Percentiles rank a stretch among this genome's conserved stretches.
These are phyloP conservation scores for Leguminivora glycinivorella DNA, from an alignment of 1,140 invertebrate genomes.

Conservation along the genomic window DNA sequence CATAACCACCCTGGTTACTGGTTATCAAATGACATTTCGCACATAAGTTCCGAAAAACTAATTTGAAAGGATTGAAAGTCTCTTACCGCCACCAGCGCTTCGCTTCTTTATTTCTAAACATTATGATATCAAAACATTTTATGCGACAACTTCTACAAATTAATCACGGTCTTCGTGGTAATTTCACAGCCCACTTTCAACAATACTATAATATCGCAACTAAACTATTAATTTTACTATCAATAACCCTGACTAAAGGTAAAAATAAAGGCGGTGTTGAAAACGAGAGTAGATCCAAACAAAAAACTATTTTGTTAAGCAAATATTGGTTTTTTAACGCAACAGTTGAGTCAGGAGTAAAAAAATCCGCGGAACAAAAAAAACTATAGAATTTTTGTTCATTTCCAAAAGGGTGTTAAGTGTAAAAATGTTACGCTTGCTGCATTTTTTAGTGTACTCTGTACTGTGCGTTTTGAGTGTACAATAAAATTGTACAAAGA, in stretches of 20 bases:
- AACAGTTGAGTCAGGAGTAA: background rate
- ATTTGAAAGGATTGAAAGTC: no score
- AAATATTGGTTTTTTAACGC: constrained; percentile 2
- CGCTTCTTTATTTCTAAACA: no score
- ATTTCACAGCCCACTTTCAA: background rate
- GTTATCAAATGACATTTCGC: no score
- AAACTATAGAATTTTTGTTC: background rate
- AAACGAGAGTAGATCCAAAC: background rate
- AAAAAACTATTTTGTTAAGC: constrained; percentile 4
- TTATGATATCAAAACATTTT: no score
- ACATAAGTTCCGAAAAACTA: no score
- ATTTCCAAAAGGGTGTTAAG: background rate
- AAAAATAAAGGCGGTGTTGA: background rate
- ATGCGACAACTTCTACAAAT: no score
- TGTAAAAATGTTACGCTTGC: background rate
- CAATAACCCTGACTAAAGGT: background rate
- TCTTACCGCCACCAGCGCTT: no score
- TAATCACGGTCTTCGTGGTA: no score
- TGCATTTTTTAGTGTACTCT: background rate
- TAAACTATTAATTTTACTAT: background rate
- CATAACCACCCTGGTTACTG: no score
- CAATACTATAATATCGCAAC: background rate
- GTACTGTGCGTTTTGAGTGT: no score
- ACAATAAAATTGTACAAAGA: no score
- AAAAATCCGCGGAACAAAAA: background rate